Conservation (phyloP, 1,140 invertebrate genomes). For the Papilio aristodemus region DNA sequence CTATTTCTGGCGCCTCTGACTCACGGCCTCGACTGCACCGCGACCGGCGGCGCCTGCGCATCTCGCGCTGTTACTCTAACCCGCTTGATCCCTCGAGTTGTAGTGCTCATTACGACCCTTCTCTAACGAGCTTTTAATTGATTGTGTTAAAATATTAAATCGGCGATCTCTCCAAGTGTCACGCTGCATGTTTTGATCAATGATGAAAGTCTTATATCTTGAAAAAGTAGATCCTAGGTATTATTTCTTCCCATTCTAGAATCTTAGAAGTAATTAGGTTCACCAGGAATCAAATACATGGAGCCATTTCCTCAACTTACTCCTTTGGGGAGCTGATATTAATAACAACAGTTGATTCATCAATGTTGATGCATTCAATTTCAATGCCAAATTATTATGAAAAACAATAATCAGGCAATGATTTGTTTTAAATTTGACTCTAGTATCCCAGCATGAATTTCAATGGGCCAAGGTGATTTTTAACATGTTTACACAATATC, state of each 20-base stretch:
- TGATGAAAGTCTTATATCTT: background rate
- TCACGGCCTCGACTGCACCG: slow-evolving; percentile 70
- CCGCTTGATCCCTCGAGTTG: slow-evolving; percentile 44
- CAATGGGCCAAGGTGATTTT: background rate
- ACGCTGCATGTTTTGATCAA: background rate
- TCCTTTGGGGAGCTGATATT: background rate
- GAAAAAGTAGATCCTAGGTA: too few relatives aligned
- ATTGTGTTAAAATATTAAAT: background rate
- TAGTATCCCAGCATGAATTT: background rate
- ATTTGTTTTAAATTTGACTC: background rate
- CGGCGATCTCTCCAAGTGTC: background rate
- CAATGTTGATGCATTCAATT: background rate
- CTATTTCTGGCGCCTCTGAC: slow-evolving; percentile 75
- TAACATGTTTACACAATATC: too few relatives aligned
- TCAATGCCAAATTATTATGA: background rate
- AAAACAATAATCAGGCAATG: background rate
- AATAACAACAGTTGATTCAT: background rate
- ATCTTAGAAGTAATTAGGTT: background rate
- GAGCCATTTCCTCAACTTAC: too few relatives aligned
- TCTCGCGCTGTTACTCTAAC: slow-evolving; percentile 55
- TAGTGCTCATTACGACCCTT: slow-evolving; percentile 3
- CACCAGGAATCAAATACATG: background rate
- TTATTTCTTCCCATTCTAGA: too few relatives aligned
- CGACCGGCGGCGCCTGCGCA: slow-evolving; percentile 68
- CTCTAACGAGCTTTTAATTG: slow-evolving; percentile 7